Evolutionary conservation across 2,113 vertebrate species (phyloP), one percentile per base, ranked within the genome.

Genomic region (Mixornis gularis): DNA sequence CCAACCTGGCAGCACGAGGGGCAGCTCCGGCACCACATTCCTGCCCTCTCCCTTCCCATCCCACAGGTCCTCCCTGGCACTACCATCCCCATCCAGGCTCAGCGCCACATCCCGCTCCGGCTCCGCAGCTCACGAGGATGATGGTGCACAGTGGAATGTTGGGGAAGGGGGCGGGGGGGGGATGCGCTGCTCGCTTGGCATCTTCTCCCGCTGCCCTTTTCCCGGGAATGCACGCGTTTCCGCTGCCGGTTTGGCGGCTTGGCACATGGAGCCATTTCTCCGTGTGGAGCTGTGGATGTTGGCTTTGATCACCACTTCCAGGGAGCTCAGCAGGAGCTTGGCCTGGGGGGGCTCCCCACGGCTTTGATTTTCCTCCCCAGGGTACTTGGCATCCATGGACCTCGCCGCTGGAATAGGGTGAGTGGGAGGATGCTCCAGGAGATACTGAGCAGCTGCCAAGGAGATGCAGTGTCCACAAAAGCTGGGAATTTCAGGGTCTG

Each of bases 1-100:
- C 12, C 5, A 1, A 2, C 40, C 6, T 2, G 6, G 5, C 4
- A 3, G 56, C n/a, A 5, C 46, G 2, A 41, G n/a, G 60, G 14
- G 44, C 56, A 10, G n/a, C 38, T 49, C 27, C 2, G 41, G 22
- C 3, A 15, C 34, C 58, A 0, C 0, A 20, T 65, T 24, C 52
- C 60, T 9, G 16, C 44, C n/a, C 36, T 1, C 0, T 9, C 49
- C 24, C 49, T 32, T 27, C 62, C 62, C 86, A 41, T 13, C 4
- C 58, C 29, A 2, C 17, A 1, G 24, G 11, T 60, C 41, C 9
- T 69, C 17, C 46, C 32, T 11, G 7, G 21, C 41, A 4, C 40
- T 51, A 4, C 24, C 85, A 1, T 51, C 21, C 52, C 49, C 26
- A 1, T 9, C 22, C 4, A 2, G 46, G 40, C 69, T 66, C 16